Percentiles rank a stretch among this genome's conserved stretches.
Evolutionary conservation across 2,797 vertebrate genomes (phyloP).

Genomic region (Gallinago solitaria): DNA sequence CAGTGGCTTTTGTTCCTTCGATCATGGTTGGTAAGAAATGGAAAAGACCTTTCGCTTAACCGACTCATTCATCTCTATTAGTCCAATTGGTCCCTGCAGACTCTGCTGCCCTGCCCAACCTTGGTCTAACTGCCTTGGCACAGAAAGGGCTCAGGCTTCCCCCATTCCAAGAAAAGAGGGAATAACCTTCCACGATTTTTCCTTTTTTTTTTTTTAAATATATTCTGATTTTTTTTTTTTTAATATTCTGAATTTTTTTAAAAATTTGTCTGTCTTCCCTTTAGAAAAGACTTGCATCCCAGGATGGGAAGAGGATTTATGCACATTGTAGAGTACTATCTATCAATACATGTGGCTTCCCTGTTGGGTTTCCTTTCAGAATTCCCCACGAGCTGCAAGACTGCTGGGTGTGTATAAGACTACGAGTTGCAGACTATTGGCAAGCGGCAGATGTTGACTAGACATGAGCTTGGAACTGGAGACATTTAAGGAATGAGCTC

Average conservation of each 20-base stretch:
- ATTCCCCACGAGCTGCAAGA: neutral
- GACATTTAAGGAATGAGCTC: neutral
- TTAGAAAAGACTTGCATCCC: neutral
- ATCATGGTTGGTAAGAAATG: neutral
- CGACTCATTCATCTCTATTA: neutral
- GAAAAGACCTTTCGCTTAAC: neutral
- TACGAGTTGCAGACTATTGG: conserved; percentile 8
- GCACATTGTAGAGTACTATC: neutral
- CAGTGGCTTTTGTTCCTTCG: neutral
- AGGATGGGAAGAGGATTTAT: neutral
- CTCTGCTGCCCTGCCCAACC: neutral
- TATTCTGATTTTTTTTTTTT: neutral
- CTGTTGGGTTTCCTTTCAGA: neutral
- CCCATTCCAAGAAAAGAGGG: neutral
- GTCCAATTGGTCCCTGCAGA: neutral
- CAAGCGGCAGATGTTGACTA: conserved; percentile 34
- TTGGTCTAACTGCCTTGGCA: neutral
- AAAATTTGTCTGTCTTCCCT: neutral
- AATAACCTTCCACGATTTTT: neutral
- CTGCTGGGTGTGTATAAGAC: neutral
- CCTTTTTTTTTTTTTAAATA: neutral
- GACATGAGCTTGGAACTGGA: conserved; percentile 10
- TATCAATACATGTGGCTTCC: neutral
- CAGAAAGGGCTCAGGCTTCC: neutral
- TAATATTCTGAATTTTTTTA: neutral